Evolutionary conservation across 2,888 invertebrate genomes (phyloP).

Genomic region (Lycia hirtaria): DNA sequence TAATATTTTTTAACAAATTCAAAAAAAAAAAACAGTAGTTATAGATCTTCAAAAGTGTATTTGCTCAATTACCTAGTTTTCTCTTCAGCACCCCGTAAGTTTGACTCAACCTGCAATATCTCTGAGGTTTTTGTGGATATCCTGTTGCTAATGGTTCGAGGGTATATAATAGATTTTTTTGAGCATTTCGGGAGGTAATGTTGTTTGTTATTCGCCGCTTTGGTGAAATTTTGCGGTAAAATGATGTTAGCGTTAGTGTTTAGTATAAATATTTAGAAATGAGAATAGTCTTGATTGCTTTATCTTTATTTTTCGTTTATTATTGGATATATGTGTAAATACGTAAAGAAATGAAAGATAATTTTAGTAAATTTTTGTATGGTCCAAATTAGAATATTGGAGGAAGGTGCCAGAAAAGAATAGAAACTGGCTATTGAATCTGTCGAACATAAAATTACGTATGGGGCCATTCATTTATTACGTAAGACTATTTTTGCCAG

Average conservation of each 20-base stretch:
- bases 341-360: too few relatives aligned
- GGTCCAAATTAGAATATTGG: too few relatives aligned
- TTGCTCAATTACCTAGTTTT: neutral
- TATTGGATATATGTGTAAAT: too few relatives aligned
- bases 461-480: too few relatives aligned
- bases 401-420: too few relatives aligned
- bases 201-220: conserved; percentile 22
- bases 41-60: neutral
- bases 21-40: neutral
- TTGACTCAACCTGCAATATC: conserved; percentile 14
- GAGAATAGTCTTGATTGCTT: neutral
- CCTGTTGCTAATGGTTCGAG: conserved; percentile 22
- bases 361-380: too few relatives aligned
- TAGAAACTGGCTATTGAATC: too few relatives aligned
- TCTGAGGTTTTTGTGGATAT: conserved; percentile 19
- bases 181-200: conserved; percentile 1
- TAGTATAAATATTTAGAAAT: neutral
- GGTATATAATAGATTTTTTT: conserved; percentile 29
- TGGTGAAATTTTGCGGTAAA: conserved; percentile 2
- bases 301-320: too few relatives aligned
- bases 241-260: neutral
- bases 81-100: neutral
- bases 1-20: too few relatives aligned
- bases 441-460: too few relatives aligned
- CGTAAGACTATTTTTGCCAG: too few relatives aligned